Evolutionary conservation across 2,113 vertebrate species (phyloP), one percentile per base, ranked within the genome.

Genomic region (Falco punctatus): DNA sequence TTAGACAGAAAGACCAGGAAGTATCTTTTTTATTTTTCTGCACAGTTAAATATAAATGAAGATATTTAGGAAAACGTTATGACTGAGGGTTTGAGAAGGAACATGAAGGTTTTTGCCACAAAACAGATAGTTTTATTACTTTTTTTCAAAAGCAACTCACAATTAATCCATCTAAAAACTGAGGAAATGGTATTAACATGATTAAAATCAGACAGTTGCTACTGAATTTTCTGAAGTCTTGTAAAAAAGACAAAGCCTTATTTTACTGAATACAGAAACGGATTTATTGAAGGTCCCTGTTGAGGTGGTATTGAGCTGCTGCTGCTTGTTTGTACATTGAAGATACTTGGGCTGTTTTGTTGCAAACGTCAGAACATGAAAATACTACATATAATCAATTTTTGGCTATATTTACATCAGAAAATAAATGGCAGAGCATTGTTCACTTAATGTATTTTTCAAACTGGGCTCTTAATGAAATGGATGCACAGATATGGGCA

Each of bases 51-150:
- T 10, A 46, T 30, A 42, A 64, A 15, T 40, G 17, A 82, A 84
- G 74, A 51, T 75, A 57, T 55, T 66, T 75, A 35, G 40, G 59
- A 75, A 92, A 92, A 65, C 9, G 15, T 70, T 30, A 72, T 75
- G n/a, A 78, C 10, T 13, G 54, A 20, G 6, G 7, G 0, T 32
- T 87, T 1, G 3, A 74, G 38, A 74, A 78, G 7, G 0, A 8
- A 26, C 9, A 58, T 8, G 13, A 73, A 81, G 4, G 0, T 28
- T 58, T 95, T 70, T 13, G 22, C 8, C 27, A 7, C 4, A 48
- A 71, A 57, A 32, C 13, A 8, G 12, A 8, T 12, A 20, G 2
- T 3, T 16, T 17, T 11, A 35, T 38, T 38, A 38, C 38, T 38
- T 35, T 71, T 49, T 18, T 49, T 42, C 4, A 9, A 26, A 61